Percentiles rank a stretch among this genome's conserved stretches.
These are phyloP conservation scores for Pyrrhia umbra DNA, from an alignment of 2,888 invertebrate species.

Conservation along the genomic window DNA sequence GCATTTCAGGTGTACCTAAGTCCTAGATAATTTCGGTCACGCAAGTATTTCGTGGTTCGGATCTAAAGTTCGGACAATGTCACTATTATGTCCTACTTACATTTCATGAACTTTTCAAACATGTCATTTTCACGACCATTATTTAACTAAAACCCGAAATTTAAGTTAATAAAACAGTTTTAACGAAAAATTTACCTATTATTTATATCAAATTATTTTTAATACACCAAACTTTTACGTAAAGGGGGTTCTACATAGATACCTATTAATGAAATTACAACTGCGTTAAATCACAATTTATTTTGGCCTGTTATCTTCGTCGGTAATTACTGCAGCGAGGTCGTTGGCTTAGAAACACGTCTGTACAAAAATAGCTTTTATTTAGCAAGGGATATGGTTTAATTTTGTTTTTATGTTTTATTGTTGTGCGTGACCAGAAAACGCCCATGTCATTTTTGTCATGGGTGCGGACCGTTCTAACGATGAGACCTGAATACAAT, in stretches of 20 bases:
- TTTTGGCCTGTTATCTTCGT: constrained; percentile 73
- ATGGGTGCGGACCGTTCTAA: constrained; percentile 75
- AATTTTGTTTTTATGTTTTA: constrained; percentile 60
- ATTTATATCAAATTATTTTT: constrained; percentile 23
- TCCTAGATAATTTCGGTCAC: constrained; percentile 44
- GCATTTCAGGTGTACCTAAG: constrained; percentile 12
- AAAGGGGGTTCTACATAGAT: constrained; percentile 54
- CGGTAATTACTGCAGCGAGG: constrained; percentile 76
- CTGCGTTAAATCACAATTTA: constrained; percentile 76
- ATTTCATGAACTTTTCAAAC: neutral
- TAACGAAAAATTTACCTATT: constrained; percentile 6
- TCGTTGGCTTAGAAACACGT: constrained; percentile 62
- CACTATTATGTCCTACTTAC: neutral
- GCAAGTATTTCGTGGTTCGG: constrained; percentile 28
- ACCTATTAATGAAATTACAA: constrained; percentile 68
- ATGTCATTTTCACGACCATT: neutral
- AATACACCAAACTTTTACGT: constrained; percentile 32
- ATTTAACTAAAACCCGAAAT: neutral
- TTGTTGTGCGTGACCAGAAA: constrained; percentile 81
- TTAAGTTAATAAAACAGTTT: neutral
- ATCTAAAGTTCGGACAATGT: constrained; percentile 1
- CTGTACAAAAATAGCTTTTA: constrained; percentile 71
- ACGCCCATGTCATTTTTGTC: constrained; percentile 81
- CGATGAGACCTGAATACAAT: constrained; percentile 61
- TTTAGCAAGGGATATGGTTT: constrained; percentile 65